phyloP scores from a whole-genome alignment of 2,888 invertebrate genomes.

The Papilio protenor region DNA sequence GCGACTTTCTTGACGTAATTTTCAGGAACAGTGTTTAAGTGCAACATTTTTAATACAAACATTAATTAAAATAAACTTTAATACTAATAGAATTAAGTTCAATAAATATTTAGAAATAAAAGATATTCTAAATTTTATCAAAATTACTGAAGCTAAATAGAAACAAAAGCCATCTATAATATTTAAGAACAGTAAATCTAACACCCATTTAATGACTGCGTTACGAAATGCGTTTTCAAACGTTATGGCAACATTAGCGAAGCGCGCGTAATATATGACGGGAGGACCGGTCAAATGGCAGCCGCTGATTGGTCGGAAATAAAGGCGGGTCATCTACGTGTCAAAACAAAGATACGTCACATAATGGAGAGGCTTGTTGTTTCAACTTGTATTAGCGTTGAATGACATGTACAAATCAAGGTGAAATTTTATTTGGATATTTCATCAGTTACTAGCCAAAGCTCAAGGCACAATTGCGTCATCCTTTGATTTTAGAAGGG shows the following conservation, averaged over 20 bases:
- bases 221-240: slow-evolving; percentile 55
- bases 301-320: slow-evolving; percentile 69
- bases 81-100: slow-evolving; percentile 36
- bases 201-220: slow-evolving; percentile 78
- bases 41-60: slow-evolving; percentile 68
- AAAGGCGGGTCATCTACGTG: slow-evolving; percentile 74
- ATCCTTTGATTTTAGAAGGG: slow-evolving; percentile 44
- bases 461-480: slow-evolving; percentile 66
- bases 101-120: slow-evolving; percentile 36
- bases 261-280: slow-evolving; percentile 69
- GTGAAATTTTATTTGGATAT: slow-evolving; percentile 48
- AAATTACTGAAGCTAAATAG: slow-evolving; percentile 83
- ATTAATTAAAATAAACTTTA: slow-evolving; percentile 41
- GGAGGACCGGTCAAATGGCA: slow-evolving; percentile 66
- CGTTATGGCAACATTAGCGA: slow-evolving; percentile 58
- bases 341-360: slow-evolving; percentile 43
- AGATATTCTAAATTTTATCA: slow-evolving; percentile 62
- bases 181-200: slow-evolving; percentile 74
- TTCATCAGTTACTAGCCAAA: slow-evolving; percentile 60
- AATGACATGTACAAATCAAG: slow-evolving; percentile 41
- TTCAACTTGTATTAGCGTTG: slow-evolving; percentile 44
- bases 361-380: slow-evolving; percentile 54
- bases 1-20: slow-evolving; percentile 72
- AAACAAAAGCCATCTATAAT: slow-evolving; percentile 82
- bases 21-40: slow-evolving; percentile 73